Conservation (phyloP, 2,797 vertebrate species). For the Hoplostethus mediterraneus region DNA sequence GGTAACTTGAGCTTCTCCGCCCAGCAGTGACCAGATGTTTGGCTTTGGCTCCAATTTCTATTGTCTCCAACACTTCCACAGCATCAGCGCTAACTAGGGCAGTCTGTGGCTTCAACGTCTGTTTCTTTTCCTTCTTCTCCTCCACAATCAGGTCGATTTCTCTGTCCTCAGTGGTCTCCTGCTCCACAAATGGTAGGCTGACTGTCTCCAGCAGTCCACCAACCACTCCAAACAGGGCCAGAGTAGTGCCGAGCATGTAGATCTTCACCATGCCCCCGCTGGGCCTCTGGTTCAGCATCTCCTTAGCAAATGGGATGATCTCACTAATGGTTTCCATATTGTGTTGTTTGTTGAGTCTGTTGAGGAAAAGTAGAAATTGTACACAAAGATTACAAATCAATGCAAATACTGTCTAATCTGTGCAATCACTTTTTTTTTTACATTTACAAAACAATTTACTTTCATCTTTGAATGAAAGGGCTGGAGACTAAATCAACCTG, state of each 20-base stretch:
- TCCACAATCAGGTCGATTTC: constrained; percentile 26
- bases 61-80: constrained; percentile 44
- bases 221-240: constrained; percentile 88
- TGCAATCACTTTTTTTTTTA: no score
- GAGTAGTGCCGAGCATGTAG: constrained; percentile 90
- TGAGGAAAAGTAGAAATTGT: not conserved
- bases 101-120: constrained; percentile 35
- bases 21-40: constrained; percentile 56
- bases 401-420: no score
- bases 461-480: not conserved
- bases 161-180: constrained; percentile 69
- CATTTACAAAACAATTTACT: no score
- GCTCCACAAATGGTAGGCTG: constrained; percentile 84
- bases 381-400: not conserved
- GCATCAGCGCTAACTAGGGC: constrained; percentile 25
- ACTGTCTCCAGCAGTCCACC: constrained; percentile 88
- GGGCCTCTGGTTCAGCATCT: constrained; percentile 87
- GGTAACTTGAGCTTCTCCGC: constrained; percentile 74
- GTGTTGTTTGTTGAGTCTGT: constrained; percentile 37
- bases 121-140: constrained; percentile 29
- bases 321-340: constrained; percentile 88
- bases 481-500: not conserved
- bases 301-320: constrained; percentile 90
- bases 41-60: constrained; percentile 38
- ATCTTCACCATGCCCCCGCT: constrained; percentile 84